Evolutionary conservation across 1,140 invertebrate species (phyloP), one percentile per base, ranked within the genome.

Genomic region (Belonocnema kinseyi): DNA sequence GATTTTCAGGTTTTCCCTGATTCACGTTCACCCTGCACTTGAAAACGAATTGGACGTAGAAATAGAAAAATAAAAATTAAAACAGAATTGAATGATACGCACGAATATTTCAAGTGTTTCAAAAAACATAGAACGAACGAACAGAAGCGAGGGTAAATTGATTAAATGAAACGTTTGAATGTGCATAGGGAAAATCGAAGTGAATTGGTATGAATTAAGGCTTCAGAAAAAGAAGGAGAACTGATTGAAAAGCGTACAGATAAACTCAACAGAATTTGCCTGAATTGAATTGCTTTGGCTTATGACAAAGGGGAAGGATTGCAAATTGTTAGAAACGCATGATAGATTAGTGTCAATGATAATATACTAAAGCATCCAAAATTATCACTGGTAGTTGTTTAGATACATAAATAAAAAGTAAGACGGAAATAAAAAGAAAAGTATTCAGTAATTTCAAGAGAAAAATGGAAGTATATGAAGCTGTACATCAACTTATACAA

Each of bases 331-430:
- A 61, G 33, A 61, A 11, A 40, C 14, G 0, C 19, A 26, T 2
- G 11, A 33, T 33, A 4, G 33, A 61, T 33, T 54, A n/a, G 53
- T 54, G n/a, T 54, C 0, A 54, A 54, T 54, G 16, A 2, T 7
- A 17, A n/a, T 16, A 17, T 17, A 8, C 53, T 17, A 54, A 4
- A 17, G 2, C 16, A n/a, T 54, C 3, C 21, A 26, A 54, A 17
- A 54, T n/a, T 54, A 16, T 8, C 7, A 17, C 7, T 17, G 8
- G 5, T 1, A 54, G 17, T 17, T 54, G 73, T 40, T 51, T 33
- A 50, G 40, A 46, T 46, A 56, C 66, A 58, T 46, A 56, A 77
- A 72, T n/a, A 61, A 73, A 66, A 66, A 73, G 73, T 50, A 40
- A 46, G 17, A 33, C 5, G 2, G 40, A 50, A 26, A 53, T 54